Conservation (phyloP, 2,888 invertebrate species). For the Drosophila fungiperda region DNA sequence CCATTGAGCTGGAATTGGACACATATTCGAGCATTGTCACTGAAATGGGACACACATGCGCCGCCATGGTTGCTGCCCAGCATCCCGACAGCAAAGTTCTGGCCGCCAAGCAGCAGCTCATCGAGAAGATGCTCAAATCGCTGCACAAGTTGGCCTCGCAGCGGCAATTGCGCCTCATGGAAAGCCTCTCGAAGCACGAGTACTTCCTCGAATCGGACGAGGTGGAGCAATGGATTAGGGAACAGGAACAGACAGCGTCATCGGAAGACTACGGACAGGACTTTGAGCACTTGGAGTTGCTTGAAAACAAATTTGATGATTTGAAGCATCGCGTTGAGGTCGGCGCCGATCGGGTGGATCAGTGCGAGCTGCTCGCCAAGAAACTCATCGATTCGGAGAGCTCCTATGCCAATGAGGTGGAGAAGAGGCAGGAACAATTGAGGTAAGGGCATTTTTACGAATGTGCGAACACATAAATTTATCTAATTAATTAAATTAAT, state of each 20-base stretch:
- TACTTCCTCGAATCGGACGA: conserved; percentile 96
- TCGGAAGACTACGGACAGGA: conserved; percentile 98
- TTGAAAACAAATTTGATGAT: conserved; percentile 96
- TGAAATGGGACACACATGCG: conserved; percentile 96
- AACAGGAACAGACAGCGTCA: conserved; percentile 94
- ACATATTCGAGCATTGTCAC: conserved; percentile 96
- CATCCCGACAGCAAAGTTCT: conserved; percentile 95
- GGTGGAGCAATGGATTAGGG: conserved; percentile 96
- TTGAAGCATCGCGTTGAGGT: conserved; percentile 95
- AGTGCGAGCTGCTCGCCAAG: conserved; percentile 95
- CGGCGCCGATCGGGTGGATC: conserved; percentile 95
- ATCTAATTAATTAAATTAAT: too few relatives aligned
- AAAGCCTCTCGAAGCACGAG: conserved; percentile 95
- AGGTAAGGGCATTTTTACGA: conserved; percentile 87
- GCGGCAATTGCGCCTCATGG: conserved; percentile 94
- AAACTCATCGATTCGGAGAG: conserved; percentile 94
- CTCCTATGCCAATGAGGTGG: conserved; percentile 93
- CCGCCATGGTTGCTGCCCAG: conserved; percentile 91
- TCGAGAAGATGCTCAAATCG: conserved; percentile 91
- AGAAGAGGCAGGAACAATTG: conserved; percentile 93
- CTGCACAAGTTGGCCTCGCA: conserved; percentile 92
- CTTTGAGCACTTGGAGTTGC: conserved; percentile 93
- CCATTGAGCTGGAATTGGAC: conserved; percentile 94
- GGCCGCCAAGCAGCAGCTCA: conserved; percentile 90
- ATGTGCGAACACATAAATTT: too few relatives aligned